Base-by-base conservation (phyloP, 2,888 invertebrate species). In the Sminthurides aquaticus region DNA sequence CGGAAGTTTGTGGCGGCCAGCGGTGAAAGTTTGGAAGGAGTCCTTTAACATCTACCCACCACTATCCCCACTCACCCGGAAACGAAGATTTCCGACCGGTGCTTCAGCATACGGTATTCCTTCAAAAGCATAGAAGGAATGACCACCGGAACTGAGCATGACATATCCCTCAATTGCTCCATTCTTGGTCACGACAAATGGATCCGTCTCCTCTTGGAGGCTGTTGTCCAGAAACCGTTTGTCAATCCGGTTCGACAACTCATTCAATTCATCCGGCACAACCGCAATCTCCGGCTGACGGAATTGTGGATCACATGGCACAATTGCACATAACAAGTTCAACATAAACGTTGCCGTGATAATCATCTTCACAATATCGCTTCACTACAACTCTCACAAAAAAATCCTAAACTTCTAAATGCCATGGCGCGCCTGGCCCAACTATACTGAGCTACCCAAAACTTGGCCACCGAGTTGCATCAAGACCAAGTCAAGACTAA, bases 251-350 rank as follows among this genome's bases (percentile, higher is more conserved):
- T 27, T 2, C 27, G 20, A 34, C 2, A 60, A 24, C 25, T 49
- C 25, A 57, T 57, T 57, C 20, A 20, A 11, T 24, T 11, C 22
- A 3, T 3, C 25, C 11, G 22, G 22, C 25, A 18, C 48, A 24
- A 20, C 49, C 15, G 22, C 49, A 2, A 34, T 27, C 8, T 29
- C 22, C 11, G 72, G 70, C 27, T 18, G 43, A 0, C 62, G 55
- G 59, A 52, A 71, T n/a, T 66, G 59, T 0, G 70, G 70, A 54
- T 71, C 71, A 60, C 74, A 74, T 1, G 74, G 71, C 2, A 74
- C 70, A 20, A 74, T 43, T 1, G 70, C 71, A 67, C 74, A 74
- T 8, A 74, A 54, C 18, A 74, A 57, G 52, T 74, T 71, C 24
- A 70, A 66, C 43, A 72, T 56, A 65, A 72, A 74, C 20, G 60